Conservation (phyloP, 2,113 vertebrate species). For the Pionites leucogaster region DNA sequence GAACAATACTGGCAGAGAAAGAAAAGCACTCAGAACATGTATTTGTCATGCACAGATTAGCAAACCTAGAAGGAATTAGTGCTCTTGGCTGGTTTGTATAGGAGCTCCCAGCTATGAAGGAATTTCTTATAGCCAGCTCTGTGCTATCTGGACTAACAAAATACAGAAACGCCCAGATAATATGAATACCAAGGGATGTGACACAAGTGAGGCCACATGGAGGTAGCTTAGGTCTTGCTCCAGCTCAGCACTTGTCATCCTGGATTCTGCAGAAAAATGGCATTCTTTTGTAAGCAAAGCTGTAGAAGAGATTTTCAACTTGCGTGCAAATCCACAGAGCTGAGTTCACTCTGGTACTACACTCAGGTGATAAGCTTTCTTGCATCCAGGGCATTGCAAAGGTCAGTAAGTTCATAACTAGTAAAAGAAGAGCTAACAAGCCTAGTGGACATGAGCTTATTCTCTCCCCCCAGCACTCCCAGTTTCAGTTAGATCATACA, state of each 20-base stretch:
- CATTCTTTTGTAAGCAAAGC: not conserved
- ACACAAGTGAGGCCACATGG: not conserved
- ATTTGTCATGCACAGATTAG: conserved; percentile 43
- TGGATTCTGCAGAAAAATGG: not conserved
- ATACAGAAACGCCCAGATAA: not conserved
- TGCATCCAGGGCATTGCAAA: not conserved
- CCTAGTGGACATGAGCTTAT: not conserved
- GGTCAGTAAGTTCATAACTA: not conserved
- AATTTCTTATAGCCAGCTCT: not conserved
- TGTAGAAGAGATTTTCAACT: not conserved
- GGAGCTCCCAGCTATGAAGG: conserved; percentile 2
- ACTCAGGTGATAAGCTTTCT: not conserved
- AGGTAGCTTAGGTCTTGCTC: not conserved
- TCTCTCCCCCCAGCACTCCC: not conserved
- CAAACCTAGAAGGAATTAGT: conserved; percentile 39
- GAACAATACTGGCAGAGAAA: conserved; percentile 3
- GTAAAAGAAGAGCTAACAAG: not conserved
- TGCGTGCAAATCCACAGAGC: not conserved
- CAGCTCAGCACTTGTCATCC: not conserved
- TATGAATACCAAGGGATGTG: not conserved
- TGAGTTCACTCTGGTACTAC: not conserved
- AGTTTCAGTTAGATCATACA: not conserved
- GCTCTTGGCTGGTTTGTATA: conserved; percentile 17
- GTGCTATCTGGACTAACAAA: not conserved
- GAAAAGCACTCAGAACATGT: not conserved